phyloP scores from a whole-genome alignment of 2,797 vertebrate genomes.

The Cygnus olor region DNA sequence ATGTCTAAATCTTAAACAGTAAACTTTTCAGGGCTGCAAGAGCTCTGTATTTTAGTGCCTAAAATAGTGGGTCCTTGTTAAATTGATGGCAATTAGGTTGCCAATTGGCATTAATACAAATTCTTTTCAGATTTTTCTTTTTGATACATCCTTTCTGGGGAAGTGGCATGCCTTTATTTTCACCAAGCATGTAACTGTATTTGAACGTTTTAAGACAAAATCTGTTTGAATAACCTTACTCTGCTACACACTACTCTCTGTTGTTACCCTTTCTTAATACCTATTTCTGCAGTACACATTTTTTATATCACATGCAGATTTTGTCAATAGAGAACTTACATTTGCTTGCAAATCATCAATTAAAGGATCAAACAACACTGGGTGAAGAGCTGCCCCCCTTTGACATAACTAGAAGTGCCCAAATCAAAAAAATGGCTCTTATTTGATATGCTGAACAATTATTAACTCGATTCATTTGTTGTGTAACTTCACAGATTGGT shows the following conservation, averaged over 20 bases:
- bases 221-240: not conserved
- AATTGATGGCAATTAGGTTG: no score
- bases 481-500: not conserved
- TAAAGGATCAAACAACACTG: not conserved
- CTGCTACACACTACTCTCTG: not conserved
- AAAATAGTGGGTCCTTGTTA: not conserved
- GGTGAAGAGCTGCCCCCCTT: not conserved
- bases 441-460: not conserved
- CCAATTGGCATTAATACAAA: not conserved
- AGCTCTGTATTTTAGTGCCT: not conserved
- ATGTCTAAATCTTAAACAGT: not conserved
- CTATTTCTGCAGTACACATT: not conserved
- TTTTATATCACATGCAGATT: not conserved
- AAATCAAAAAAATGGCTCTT: not conserved
- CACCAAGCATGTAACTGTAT: fast-evolving
- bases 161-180: not conserved
- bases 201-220: not conserved
- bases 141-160: not conserved
- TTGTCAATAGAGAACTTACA: not conserved
- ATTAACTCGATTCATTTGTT: not conserved
- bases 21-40: not conserved
- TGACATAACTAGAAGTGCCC: not conserved
- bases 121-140: not conserved
- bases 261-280: not conserved
- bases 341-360: not conserved